Conservation (phyloP, 2,113 vertebrate genomes). For the Australoheros scitulus region DNA sequence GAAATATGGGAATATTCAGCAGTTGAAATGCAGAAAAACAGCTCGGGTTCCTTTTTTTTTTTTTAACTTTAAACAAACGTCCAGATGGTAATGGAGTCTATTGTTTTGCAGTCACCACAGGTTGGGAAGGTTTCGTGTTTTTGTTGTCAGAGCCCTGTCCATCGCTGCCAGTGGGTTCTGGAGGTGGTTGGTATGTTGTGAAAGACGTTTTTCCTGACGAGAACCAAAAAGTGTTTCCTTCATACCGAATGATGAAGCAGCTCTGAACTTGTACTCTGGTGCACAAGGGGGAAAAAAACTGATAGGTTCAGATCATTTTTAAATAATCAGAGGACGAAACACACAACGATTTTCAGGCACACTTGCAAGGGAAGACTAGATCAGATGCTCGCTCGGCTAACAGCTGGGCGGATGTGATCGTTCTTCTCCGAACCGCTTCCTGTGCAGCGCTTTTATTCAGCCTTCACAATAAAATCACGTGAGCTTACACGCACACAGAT, state of each 20-base stretch:
- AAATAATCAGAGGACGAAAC: too few relatives aligned
- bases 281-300: background rate
- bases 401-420: too few relatives aligned
- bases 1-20: conserved; percentile 1
- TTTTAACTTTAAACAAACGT: conserved; percentile 43
- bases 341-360: too few relatives aligned
- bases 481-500: too few relatives aligned
- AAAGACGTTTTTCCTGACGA: conserved; percentile 40
- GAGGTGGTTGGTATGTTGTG: conserved; percentile 51
- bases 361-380: too few relatives aligned
- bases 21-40: conserved; percentile 3
- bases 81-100: conserved; percentile 49
- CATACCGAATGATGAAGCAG: background rate
- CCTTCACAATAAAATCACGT: too few relatives aligned
- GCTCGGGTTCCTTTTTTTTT: background rate
- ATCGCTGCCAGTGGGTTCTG: conserved; percentile 35
- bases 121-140: conserved; percentile 33
- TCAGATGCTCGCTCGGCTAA: too few relatives aligned
- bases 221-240: conserved; percentile 4
- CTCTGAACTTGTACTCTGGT: background rate
- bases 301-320: too few relatives aligned
- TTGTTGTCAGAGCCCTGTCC: conserved; percentile 41
- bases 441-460: too few relatives aligned
- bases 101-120: conserved; percentile 33
- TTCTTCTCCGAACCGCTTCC: too few relatives aligned